phyloP scores from a whole-genome alignment of 2,113 vertebrate species.

The Rhegmatorhina hoffmannsi region DNA sequence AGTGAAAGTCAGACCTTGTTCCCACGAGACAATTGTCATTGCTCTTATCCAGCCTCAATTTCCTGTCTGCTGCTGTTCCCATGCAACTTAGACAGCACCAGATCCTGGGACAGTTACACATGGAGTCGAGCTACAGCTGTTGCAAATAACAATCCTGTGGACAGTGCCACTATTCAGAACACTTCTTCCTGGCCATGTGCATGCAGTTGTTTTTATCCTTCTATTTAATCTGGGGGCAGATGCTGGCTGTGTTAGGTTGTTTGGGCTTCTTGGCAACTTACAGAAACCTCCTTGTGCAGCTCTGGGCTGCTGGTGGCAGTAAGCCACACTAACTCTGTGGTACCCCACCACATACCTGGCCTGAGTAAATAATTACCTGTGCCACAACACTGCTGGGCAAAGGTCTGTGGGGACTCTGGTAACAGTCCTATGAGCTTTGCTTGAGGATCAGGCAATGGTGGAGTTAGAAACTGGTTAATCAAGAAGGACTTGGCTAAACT shows the following conservation, averaged over 20 bases:
- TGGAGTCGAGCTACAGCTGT: background rate
- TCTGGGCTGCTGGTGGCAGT: background rate
- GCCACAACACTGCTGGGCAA: background rate
- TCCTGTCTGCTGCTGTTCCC: background rate
- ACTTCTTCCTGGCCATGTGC: background rate
- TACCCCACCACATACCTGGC: background rate
- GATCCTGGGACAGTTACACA: background rate
- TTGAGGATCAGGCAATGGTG: background rate
- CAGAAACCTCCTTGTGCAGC: background rate
- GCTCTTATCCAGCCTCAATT: background rate
- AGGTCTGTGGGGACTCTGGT: background rate
- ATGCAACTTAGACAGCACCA: background rate
- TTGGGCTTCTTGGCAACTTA: background rate
- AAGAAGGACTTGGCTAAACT: background rate
- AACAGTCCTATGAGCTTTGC: background rate
- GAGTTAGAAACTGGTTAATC: background rate
- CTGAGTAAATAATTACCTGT: background rate
- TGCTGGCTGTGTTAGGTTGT: background rate
- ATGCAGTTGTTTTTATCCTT: background rate
- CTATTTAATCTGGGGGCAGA: background rate
- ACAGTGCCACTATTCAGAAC: background rate
- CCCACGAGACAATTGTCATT: background rate
- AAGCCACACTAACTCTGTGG: background rate
- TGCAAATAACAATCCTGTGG: rapidly evolving
- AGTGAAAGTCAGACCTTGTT: background rate